Conservation (phyloP, 1,140 invertebrate species). For the Drosophila ambigua region DNA sequence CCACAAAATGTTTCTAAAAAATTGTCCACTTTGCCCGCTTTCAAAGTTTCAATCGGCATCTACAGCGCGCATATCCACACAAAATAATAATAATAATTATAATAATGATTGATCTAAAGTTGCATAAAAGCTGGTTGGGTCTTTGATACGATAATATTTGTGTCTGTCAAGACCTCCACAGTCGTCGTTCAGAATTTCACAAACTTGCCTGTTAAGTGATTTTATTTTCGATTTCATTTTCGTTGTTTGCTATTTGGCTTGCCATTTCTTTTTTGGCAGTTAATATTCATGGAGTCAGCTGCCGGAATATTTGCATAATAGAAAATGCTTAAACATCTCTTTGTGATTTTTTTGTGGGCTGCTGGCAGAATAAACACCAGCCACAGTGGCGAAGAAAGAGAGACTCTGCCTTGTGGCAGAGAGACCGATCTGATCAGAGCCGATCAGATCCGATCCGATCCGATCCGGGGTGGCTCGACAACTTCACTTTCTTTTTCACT, state of each 20-base stretch:
- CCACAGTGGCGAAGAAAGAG: conserved; percentile 8
- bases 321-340: conserved; percentile 44
- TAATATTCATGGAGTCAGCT: conserved; percentile 35
- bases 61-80: too few relatives aligned
- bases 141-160: neutral
- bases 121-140: conserved; percentile 1
- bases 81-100: too few relatives aligned
- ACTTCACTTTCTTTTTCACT: conserved; percentile 72
- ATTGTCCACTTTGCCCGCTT: too few relatives aligned
- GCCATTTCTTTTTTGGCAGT: neutral
- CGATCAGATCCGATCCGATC: too few relatives aligned
- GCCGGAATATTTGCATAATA: conserved; percentile 55
- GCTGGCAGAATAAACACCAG: conserved; percentile 30
- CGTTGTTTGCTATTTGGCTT: neutral
- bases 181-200: neutral
- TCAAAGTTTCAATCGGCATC: too few relatives aligned
- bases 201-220: neutral
- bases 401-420: too few relatives aligned
- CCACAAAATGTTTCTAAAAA: neutral
- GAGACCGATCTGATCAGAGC: too few relatives aligned
- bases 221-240: conserved; percentile 22
- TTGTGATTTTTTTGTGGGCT: conserved; percentile 19
- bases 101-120: too few relatives aligned
- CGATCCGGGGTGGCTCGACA: conserved; percentile 15
- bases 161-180: neutral